Percentiles rank a stretch among this genome's conserved stretches.
Conservation (phyloP, 2,113 vertebrate species). For the Heptranchias perlo region DNA sequence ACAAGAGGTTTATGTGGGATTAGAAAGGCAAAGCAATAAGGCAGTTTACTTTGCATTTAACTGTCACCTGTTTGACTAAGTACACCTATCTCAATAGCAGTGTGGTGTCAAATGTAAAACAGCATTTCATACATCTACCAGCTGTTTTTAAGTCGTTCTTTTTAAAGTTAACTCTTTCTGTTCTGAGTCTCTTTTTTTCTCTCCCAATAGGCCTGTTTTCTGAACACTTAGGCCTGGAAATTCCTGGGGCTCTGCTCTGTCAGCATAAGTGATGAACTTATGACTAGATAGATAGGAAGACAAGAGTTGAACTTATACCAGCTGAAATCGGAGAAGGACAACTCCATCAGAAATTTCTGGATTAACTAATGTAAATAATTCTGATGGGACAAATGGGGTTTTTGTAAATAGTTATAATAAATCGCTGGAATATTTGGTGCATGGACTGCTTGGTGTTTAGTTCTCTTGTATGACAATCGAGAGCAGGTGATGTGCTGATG, state of each 20-base stretch:
- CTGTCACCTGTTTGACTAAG: not conserved
- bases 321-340: not conserved
- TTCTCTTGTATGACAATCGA: not conserved
- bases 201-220: not conserved
- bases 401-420: not conserved
- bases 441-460: not conserved
- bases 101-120: not conserved
- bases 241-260: not conserved
- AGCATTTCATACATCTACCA: not conserved
- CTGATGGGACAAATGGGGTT: not conserved
- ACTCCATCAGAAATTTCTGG: not conserved
- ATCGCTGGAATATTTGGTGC: not conserved
- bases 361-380: not conserved
- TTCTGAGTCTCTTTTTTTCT: not conserved
- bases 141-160: not conserved
- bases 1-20: not conserved
- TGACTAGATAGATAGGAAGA: too few species aligned
- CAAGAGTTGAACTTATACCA: not conserved
- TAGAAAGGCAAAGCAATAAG: not conserved
- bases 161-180: not conserved
- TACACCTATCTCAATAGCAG: not conserved
- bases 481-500: not conserved
- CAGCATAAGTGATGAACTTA: not conserved
- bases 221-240: too few species aligned
- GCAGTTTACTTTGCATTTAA: not conserved